Percentiles rank a stretch among this genome's conserved stretches.
Conservation (phyloP, 2,113 vertebrate genomes). For the Neolamprologus sp. region DNA sequence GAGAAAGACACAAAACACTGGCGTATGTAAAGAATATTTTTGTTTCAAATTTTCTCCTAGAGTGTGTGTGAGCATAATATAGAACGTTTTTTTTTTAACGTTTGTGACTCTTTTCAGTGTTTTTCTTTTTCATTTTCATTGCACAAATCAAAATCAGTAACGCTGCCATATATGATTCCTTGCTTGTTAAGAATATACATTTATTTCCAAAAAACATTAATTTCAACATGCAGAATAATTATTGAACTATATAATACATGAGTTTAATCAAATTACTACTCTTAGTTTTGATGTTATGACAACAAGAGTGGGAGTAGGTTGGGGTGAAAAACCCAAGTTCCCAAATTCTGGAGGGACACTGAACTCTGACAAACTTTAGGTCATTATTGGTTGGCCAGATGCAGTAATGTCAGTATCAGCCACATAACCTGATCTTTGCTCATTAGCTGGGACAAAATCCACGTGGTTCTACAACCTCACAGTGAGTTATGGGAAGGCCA, state of each 20-base stretch:
- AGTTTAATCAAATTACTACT: background rate
- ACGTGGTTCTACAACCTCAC: fast-evolving
- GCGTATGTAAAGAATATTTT: background rate
- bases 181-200: fast-evolving
- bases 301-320: background rate
- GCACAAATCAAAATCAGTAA: background rate
- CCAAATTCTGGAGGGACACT: background rate
- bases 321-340: background rate
- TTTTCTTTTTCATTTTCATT: background rate
- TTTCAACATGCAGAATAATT: background rate
- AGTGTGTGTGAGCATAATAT: background rate
- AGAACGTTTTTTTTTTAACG: too few relatives aligned
- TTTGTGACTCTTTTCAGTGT: background rate
- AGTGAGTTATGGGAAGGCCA: background rate
- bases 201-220: fast-evolving
- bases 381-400: background rate
- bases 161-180: background rate
- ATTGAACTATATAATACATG: fast-evolving
- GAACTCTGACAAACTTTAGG: background rate
- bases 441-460: background rate
- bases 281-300: background rate
- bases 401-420: background rate
- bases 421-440: fast-evolving
- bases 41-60: background rate
- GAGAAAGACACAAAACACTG: background rate